These are phyloP conservation scores for Hesperia comma DNA, from an alignment of 2,888 invertebrate species.

Conservation along the genomic window DNA sequence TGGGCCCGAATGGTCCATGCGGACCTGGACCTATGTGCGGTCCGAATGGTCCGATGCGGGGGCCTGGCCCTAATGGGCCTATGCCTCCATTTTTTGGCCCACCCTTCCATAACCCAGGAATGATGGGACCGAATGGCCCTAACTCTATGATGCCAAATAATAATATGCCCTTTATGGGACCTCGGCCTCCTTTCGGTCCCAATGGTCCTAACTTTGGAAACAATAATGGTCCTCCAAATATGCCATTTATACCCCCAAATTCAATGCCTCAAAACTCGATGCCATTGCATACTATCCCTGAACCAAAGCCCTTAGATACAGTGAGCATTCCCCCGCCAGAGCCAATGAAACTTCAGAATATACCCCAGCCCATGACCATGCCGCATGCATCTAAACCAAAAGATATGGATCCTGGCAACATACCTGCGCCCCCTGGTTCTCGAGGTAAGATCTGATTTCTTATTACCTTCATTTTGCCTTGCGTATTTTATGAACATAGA, in stretches of 20 bases:
- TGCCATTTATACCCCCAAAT: constrained; percentile 64
- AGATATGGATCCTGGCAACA: constrained; percentile 84
- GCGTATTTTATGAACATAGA: constrained; percentile 5
- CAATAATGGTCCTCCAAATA: constrained; percentile 52
- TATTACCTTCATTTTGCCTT: neutral
- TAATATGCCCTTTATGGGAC: constrained; percentile 70
- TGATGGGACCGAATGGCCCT: constrained; percentile 58
- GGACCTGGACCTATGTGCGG: constrained; percentile 59
- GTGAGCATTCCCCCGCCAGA: constrained; percentile 61
- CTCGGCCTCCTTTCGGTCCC: constrained; percentile 69
- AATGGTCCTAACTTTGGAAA: constrained; percentile 60
- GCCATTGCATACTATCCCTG: constrained; percentile 46
- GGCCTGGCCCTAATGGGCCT: constrained; percentile 56
- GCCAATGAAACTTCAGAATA: constrained; percentile 85
- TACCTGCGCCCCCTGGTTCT: constrained; percentile 72
- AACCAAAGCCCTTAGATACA: constrained; percentile 54
- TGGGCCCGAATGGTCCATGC: constrained; percentile 69
- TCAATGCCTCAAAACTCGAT: constrained; percentile 45
- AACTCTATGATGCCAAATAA: constrained; percentile 62
- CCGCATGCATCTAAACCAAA: constrained; percentile 86
- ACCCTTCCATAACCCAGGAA: constrained; percentile 54
- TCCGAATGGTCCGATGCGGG: constrained; percentile 52
- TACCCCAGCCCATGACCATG: constrained; percentile 84
- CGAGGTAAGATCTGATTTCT: constrained; percentile 22
- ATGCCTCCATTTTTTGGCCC: constrained; percentile 59